Conservation (phyloP, 1,140 invertebrate species). For the Heliothis virescens region DNA sequence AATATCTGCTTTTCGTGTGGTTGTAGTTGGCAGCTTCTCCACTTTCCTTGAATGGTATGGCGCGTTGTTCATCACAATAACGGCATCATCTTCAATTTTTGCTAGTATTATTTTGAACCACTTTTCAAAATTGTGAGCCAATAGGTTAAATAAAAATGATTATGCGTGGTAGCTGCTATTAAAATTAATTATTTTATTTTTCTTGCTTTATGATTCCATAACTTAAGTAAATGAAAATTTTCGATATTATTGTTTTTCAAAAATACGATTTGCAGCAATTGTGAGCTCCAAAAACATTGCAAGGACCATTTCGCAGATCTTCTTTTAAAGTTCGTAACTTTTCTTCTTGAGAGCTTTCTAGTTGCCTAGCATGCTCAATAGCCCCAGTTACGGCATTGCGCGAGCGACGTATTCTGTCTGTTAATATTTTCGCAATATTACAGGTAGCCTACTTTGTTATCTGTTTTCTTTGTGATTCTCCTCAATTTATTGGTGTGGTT, state of each 20-base stretch:
- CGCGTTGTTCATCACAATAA: conserved; percentile 7
- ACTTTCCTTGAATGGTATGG: background rate
- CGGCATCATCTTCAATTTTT: background rate
- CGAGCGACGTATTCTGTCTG: background rate
- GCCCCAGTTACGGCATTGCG: background rate
- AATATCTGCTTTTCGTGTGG: background rate
- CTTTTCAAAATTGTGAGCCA: too few relatives aligned
- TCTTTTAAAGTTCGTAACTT: background rate
- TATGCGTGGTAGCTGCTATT: too few relatives aligned
- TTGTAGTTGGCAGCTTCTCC: background rate
- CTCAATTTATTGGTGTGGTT: background rate
- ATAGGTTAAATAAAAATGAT: too few relatives aligned
- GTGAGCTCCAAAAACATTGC: background rate
- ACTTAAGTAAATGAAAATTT: too few relatives aligned
- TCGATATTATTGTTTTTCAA: too few relatives aligned
- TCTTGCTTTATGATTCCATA: too few relatives aligned
- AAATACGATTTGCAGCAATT: background rate
- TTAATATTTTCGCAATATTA: background rate
- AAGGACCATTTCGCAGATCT: background rate
- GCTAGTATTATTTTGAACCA: background rate
- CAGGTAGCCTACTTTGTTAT: background rate
- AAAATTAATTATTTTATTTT: too few relatives aligned
- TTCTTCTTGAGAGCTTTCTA: background rate
- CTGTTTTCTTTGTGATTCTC: background rate
- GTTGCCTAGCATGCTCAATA: background rate